Conservation (phyloP, 2,888 invertebrate genomes). For the Luffia ferchaultella region DNA sequence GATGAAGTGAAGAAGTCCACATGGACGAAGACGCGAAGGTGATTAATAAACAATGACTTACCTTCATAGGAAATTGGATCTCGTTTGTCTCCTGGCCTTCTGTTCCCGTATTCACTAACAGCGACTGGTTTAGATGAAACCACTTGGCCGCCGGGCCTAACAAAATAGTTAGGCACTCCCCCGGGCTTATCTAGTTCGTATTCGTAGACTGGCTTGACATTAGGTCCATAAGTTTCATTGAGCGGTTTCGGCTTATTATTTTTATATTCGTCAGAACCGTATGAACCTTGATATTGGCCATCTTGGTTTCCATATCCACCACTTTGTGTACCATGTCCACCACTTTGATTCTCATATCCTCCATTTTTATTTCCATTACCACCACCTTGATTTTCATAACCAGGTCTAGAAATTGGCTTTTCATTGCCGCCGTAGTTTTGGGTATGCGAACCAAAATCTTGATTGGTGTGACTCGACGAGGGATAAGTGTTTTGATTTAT, state of each 20-base stretch:
- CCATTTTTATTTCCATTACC: slow-evolving; percentile 1
- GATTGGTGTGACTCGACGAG: neutral
- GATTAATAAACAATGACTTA: slow-evolving; percentile 23
- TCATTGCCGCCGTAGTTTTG: neutral
- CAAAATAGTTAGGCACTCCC: slow-evolving; percentile 37
- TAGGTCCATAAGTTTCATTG: slow-evolving; percentile 20
- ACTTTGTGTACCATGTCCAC: too few relatives aligned
- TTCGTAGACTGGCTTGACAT: slow-evolving; percentile 48
- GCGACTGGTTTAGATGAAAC: slow-evolving; percentile 45
- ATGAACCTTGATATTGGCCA: slow-evolving; percentile 6
- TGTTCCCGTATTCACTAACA: slow-evolving; percentile 32
- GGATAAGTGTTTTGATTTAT: neutral
- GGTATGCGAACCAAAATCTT: neutral
- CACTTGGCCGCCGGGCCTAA: slow-evolving; percentile 34
- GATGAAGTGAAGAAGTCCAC: too few relatives aligned
- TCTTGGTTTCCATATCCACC: slow-evolving; percentile 8
- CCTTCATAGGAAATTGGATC: slow-evolving; percentile 35
- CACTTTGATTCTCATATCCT: neutral
- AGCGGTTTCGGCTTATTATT: slow-evolving; percentile 13
- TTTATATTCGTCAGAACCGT: slow-evolving; percentile 11
- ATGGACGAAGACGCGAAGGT: too few relatives aligned
- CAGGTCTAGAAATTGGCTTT: neutral
- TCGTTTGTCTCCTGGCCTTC: slow-evolving; percentile 24
- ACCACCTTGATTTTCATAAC: slow-evolving; percentile 1
- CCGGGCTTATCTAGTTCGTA: slow-evolving; percentile 35